Base-by-base conservation (phyloP, 2,888 invertebrate genomes). In the Willowsia nigromaculata region DNA sequence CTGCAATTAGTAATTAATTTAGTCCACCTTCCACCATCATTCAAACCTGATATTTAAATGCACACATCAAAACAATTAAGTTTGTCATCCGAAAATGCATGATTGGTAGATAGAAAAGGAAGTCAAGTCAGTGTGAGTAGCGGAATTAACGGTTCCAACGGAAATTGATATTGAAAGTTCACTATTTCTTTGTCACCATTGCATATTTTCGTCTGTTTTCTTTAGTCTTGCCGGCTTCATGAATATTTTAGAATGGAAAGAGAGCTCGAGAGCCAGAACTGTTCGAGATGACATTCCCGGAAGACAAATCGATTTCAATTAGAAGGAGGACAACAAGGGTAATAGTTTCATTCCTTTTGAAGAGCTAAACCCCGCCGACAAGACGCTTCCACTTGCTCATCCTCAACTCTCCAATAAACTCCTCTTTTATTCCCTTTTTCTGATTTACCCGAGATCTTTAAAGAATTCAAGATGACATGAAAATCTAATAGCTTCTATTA, bases 281-380 rank as follows among this genome's bases (percentile, higher is more conserved):
- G 7, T 2, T 5, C 47, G 2, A 47, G 59, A 43, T 89, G 80
- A 80, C 85, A 43, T 81, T 81, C 59, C 40, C 82, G 50, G 85
- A 85, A 90, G 91, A 91, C 90, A 90, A 91, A 91, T 89, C 82
- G 90, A 90, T 90, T 89, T 91, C 90, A 91, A 91, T 91, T 91
- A 91, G 76, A 90, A 83, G 13, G 43, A 65, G 90, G 85, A 76
- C 89, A 85, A 82, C 56, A 62, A 78, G 90, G 90, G 87, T 89
- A 89, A 90, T 87, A 89, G 89, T 59, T 82, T 88, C 59, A 43
- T 50, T 76, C 65, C 76, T 76, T 86, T 82, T 78, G 62, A 85
- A 76, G 50, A 27, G 30, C 15, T 74, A 30, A 22, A 47, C 30
- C 5, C 13, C n/a, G 82, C 89, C 80, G 86, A 85, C 71, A 78